A percentile compares a stretch with the other conserved stretches of the same genome.
These are phyloP conservation scores for Philopedon plagiatum DNA, from an alignment of 2,888 invertebrate species.

Conservation along the genomic window DNA sequence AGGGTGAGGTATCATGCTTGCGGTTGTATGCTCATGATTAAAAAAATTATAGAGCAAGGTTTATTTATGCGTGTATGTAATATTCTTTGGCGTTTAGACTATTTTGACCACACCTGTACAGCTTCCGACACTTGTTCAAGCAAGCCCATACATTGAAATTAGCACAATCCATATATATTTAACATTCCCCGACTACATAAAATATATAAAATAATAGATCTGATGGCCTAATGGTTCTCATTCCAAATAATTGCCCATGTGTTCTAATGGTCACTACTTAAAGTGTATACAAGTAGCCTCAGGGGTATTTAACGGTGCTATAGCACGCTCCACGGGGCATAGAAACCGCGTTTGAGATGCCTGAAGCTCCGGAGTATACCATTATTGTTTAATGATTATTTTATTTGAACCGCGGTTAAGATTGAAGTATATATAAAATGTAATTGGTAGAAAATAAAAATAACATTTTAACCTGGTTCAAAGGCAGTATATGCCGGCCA, in stretches of 20 bases:
- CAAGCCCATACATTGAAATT: constrained; percentile 2
- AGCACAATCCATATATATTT: constrained; percentile 8
- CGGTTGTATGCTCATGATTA: too few species aligned
- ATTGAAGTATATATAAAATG: background rate
- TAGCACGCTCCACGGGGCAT: constrained; percentile 35
- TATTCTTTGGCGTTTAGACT: background rate
- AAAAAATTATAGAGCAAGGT: too few species aligned
- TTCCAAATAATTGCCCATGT: constrained; percentile 22
- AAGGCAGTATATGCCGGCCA: too few species aligned
- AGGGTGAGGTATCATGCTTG: too few species aligned
- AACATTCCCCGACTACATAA: background rate
- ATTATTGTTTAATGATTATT: constrained; percentile 18
- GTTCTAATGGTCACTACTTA: constrained; percentile 14
- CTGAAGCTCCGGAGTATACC: background rate
- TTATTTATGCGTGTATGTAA: too few species aligned
- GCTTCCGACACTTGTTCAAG: background rate
- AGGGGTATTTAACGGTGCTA: constrained; percentile 24
- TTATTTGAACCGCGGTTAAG: background rate
- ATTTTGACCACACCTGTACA: background rate
- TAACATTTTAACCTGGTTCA: too few species aligned
- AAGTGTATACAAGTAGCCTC: constrained; percentile 15
- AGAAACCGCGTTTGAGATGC: constrained; percentile 10
- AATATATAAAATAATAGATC: constrained; percentile 26
- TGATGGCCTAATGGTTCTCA: constrained; percentile 20
- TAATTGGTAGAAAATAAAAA: too few species aligned